phyloP scores from a whole-genome alignment of 2,888 invertebrate genomes.

The Scotopteryx bipunctaria region DNA sequence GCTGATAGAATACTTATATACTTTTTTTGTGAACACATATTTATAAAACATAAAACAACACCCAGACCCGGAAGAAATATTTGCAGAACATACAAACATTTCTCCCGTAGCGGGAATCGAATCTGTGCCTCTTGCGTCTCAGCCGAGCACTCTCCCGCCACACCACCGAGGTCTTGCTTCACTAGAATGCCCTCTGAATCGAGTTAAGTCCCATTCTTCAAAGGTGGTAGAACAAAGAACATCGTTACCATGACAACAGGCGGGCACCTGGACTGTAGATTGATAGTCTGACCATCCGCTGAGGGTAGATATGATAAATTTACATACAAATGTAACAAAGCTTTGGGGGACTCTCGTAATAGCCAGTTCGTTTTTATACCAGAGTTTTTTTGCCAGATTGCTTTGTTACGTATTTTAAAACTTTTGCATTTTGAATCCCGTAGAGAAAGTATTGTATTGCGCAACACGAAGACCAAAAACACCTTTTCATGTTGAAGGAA shows the following conservation, averaged over 20 bases:
- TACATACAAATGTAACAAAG: constrained; percentile 66
- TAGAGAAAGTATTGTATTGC: constrained; percentile 16
- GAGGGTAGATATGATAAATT: constrained; percentile 64
- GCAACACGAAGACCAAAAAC: constrained; percentile 9
- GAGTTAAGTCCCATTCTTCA: constrained; percentile 32
- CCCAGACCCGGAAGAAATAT: too few species aligned
- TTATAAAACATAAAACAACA: too few species aligned
- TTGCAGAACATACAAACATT: too few species aligned
- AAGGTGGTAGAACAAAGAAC: constrained; percentile 43
- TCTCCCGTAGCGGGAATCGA: too few species aligned
- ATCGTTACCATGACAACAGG: constrained; percentile 56
- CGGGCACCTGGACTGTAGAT: constrained; percentile 65
- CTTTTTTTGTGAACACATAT: too few species aligned
- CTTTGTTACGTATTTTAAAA: constrained; percentile 27
- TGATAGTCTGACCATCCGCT: constrained; percentile 54
- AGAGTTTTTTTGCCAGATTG: constrained; percentile 31
- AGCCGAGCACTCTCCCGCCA: too few species aligned
- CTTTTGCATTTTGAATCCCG: constrained; percentile 10
- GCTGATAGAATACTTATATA: too few species aligned
- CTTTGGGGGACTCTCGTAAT: constrained; percentile 51
- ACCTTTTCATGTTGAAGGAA: constrained; percentile 10
- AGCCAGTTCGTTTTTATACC: constrained; percentile 46
- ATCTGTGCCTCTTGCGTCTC: too few species aligned
- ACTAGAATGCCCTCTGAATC: constrained; percentile 32
- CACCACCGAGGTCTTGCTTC: constrained; percentile 30